Base-by-base conservation (phyloP, 1,140 invertebrate species). In the Wasmannia auropunctata region DNA sequence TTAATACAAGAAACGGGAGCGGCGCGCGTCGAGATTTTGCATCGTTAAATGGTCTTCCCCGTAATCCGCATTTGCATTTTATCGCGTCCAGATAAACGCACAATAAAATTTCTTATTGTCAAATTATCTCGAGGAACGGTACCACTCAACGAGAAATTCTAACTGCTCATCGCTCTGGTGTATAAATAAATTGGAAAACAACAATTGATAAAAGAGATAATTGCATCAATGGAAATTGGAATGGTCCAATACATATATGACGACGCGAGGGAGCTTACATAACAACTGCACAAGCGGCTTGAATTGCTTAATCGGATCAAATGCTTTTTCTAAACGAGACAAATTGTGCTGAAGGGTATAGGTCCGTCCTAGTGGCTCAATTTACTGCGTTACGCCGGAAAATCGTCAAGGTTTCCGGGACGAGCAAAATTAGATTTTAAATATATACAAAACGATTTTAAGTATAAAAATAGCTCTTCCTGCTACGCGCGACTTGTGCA, bases 261-360 rank as follows among this genome's bases (percentile, higher is more conserved):
- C 22, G 31, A 67, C 51, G 16, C 22, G 31, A 67, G 37, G 16
- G 40, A 58, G 31, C 25, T 83, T 83, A 74, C 10, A 22, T 83
- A 83, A 83, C 37, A 34, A 83, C 28, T n/a, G 19, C 37, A 56
- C 65, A 56, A 81, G 7, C 25, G 63, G 22, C 19, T 58, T n/a
- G 34, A 56, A 72, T 43, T 69, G 14, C 22, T 67, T 67, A 37
- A 81, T 72, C 37, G 16, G 19, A 81, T 58, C 16, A 31, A 40
- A n/a, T n/a, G 58, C 8, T 16, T 22, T 16, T 28, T 70, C 3
- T 54, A 49, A 40, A n/a, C 1, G 14, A 14, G 11, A 19, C 6
- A 80, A 25, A 3, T 22, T 60, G 25, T 43, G 16, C 25, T n/a
- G 37, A 58, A 25, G 37, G 5, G 40, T 43, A n/a, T n/a, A 58